phyloP scores from a whole-genome alignment of 2,888 invertebrate species.

The Pheosia tremula region DNA sequence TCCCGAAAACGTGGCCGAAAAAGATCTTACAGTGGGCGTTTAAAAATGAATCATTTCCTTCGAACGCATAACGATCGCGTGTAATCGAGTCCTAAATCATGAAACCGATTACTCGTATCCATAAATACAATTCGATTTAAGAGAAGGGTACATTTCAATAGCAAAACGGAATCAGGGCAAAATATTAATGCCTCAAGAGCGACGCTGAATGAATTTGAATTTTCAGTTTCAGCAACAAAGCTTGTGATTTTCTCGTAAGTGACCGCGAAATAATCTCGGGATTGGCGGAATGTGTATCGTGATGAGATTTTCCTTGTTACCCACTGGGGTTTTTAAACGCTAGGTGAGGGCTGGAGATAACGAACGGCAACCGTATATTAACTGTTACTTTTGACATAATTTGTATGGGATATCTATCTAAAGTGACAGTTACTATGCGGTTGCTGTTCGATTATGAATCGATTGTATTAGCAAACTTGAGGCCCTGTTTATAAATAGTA shows the following conservation, averaged over 20 bases:
- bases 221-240: constrained; percentile 13
- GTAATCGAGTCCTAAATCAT: constrained; percentile 2
- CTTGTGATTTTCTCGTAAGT: constrained; percentile 30
- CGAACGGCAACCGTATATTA: no score
- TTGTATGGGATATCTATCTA: no score
- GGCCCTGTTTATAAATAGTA: no score
- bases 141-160: background rate
- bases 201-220: background rate
- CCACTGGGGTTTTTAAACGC: constrained; percentile 13
- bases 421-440: no score
- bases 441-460: no score
- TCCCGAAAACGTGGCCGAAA: background rate
- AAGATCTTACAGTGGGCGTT: background rate
- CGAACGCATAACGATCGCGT: constrained; percentile 4
- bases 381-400: no score
- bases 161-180: constrained; percentile 1
- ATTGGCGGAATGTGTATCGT: constrained; percentile 17
- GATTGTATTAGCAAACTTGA: no score
- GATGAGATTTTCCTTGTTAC: constrained; percentile 14
- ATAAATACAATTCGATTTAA: constrained; percentile 7
- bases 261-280: constrained; percentile 28
- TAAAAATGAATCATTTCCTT: background rate
- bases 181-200: background rate
- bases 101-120: background rate
- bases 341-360: no score